phyloP scores from a whole-genome alignment of 92 coral and sea anemone species.

The Zoanthus sansibaricus region DNA sequence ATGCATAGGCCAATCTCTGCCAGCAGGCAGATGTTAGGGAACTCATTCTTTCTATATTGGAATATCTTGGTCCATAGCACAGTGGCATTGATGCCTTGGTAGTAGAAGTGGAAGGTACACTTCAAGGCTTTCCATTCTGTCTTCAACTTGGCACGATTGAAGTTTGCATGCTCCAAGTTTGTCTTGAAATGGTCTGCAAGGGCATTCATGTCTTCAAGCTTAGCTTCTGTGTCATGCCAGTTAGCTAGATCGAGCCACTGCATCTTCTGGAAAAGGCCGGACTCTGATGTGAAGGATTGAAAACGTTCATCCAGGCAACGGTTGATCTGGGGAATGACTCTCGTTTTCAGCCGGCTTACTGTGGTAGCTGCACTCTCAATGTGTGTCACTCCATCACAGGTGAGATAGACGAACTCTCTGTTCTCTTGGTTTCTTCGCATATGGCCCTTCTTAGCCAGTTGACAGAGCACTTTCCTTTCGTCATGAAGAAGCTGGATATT shows the following conservation, averaged over 20 bases:
- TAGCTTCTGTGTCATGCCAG: constrained; percentile 43
- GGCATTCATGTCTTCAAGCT: constrained; percentile 30
- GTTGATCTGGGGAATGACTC: constrained; percentile 56
- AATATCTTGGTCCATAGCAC: constrained; percentile 41
- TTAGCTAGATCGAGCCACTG: constrained; percentile 50
- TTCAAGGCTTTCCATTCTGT: constrained; percentile 54
- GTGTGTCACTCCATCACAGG: constrained; percentile 36
- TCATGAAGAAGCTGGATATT: constrained; percentile 23
- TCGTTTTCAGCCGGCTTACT: constrained; percentile 20
- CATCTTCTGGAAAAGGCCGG: constrained; percentile 41
- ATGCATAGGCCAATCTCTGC: constrained; percentile 43
- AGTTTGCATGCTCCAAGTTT: constrained; percentile 31
- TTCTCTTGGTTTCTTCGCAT: constrained; percentile 39
- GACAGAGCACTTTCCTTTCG: constrained; percentile 35
- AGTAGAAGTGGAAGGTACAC: constrained; percentile 13
- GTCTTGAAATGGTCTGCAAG: constrained; percentile 42
- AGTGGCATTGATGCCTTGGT: constrained; percentile 33
- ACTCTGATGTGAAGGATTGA: constrained; percentile 27
- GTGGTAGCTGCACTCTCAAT: constrained; percentile 8
- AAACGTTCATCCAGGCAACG: constrained; percentile 43
- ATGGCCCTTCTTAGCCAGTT: constrained; percentile 42
- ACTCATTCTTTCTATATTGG: constrained; percentile 37
- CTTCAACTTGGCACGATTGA: constrained; percentile 39
- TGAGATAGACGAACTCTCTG: constrained; percentile 40
- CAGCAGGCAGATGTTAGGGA: constrained; percentile 46